Percentiles rank a stretch among this genome's conserved stretches.
Conservation (phyloP, 2,797 vertebrate species). For the Pipistrellus nathusii region DNA sequence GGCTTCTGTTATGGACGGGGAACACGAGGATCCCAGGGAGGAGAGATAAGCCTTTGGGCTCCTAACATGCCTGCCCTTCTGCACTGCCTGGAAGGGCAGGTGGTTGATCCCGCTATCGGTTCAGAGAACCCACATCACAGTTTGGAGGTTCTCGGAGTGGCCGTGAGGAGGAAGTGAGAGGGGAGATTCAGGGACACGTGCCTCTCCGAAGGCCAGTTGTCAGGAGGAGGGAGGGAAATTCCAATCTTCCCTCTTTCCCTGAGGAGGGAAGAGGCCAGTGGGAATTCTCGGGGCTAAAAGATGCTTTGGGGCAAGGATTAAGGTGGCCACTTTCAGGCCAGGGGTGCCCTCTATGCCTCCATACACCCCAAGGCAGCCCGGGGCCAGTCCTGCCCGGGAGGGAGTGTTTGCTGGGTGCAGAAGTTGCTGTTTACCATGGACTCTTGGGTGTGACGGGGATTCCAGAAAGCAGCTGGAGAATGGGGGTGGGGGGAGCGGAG, state of each 20-base stretch:
- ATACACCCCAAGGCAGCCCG: not conserved
- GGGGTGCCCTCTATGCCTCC: not conserved
- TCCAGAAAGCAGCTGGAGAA: conserved; percentile 77
- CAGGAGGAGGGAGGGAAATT: conserved; percentile 39
- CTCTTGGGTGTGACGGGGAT: conserved; percentile 74
- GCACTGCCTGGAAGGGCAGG: not conserved
- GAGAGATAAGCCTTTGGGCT: not conserved
- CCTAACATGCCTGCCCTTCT: not conserved
- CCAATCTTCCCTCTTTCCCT: conserved; percentile 14
- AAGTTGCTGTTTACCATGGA: conserved; percentile 68
- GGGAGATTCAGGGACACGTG: not conserved
- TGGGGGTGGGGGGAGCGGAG: not conserved
- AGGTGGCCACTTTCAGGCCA: not conserved
- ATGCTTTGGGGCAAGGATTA: conserved; percentile 4
- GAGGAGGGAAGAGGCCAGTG: not conserved
- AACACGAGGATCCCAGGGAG: not conserved
- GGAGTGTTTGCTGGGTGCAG: conserved; percentile 16
- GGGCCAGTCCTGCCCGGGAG: conserved; percentile 12
- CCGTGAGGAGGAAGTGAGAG: not conserved
- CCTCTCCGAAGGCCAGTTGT: conserved; percentile 59
- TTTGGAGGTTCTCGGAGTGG: not conserved
- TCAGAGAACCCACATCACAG: not conserved
- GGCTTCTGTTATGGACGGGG: conserved; percentile 29
- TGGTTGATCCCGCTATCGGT: not conserved
- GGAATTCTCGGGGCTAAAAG: not conserved